Evolutionary conservation across 2,888 invertebrate genomes (phyloP).

Genomic region (Argyresthia goedartella): DNA sequence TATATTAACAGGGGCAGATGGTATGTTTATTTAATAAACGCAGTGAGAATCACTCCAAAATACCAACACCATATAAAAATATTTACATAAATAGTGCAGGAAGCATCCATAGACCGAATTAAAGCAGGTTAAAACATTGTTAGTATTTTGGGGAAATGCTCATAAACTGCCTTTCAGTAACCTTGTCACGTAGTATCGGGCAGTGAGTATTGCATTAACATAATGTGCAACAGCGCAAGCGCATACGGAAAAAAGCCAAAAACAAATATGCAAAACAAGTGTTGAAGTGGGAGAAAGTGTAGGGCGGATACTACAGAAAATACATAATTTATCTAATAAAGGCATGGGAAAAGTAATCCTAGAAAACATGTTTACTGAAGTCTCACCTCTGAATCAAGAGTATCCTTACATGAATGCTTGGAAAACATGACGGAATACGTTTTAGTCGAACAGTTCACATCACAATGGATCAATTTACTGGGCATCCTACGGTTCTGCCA

Average conservation of each 20-base stretch:
- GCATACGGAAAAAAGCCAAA: background rate
- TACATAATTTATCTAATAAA: background rate
- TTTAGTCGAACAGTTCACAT: slow-evolving; percentile 34
- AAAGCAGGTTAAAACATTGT: slow-evolving; percentile 43
- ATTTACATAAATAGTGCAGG: slow-evolving; percentile 39
- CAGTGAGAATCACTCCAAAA: slow-evolving; percentile 61
- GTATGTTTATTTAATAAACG: slow-evolving; percentile 47
- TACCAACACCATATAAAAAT: slow-evolving; percentile 61
- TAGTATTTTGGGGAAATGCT: slow-evolving; percentile 67
- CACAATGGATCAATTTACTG: slow-evolving; percentile 52
- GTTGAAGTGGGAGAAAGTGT: no score
- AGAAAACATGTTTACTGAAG: slow-evolving; percentile 7
- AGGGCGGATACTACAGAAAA: background rate
- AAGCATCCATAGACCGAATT: slow-evolving; percentile 29
- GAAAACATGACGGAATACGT: slow-evolving; percentile 54
- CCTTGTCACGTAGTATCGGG: slow-evolving; percentile 3
- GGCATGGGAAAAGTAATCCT: background rate
- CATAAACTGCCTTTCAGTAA: slow-evolving; percentile 18
- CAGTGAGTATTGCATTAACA: slow-evolving; percentile 26
- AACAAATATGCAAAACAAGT: no score
- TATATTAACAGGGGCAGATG: slow-evolving; percentile 4
- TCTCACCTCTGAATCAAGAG: slow-evolving; percentile 57
- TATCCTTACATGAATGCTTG: slow-evolving; percentile 56
- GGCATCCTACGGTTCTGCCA: slow-evolving; percentile 10
- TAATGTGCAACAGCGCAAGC: slow-evolving; percentile 10